Evolutionary conservation across 2,888 invertebrate species (phyloP), one percentile per base, ranked within the genome.

Genomic region (Caenorhabditis uteleia): DNA sequence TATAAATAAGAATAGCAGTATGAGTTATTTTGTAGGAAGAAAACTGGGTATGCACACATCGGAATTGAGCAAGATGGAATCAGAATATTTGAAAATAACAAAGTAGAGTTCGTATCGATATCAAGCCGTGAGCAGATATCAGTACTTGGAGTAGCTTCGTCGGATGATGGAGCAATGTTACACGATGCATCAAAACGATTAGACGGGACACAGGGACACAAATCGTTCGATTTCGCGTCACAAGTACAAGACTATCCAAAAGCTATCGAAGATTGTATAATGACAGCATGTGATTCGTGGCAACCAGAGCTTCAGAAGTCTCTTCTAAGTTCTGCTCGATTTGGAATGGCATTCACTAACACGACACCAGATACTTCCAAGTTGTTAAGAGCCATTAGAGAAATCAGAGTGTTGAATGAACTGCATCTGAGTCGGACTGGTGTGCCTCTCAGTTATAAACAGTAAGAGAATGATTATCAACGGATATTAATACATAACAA

Each of bases 361-460:
- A 56, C 56, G 0, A 50, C 60, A 12, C 60, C 50, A 8, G 74
- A 75, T 29, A 66, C 74, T 0, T 47, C 51, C 8, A 50, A 64
- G 23, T 53, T 75, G 33, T 64, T 72, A 45, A 55, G 43, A 20
- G 67, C 69, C 1, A 51, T 74, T n/a, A 36, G 59, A 34, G 59
- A 56, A 26, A 64, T 75, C 16, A 42, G 75, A 21, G 66, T 72
- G 18, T 48, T 75, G 10, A 74, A 75, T 33, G 74, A 70, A 26
- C 50, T 71, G 2, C 54, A 62, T 26, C 34, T 39, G 27, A 34
- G 49, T 10, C 48, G 68, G 45, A 65, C 62, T 10, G 75, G 71
- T 20, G 62, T 74, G 2, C 71, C 71, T 10, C 29, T 75, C n/a
- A 70, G 66, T 26, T 66, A 70, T 55, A 20, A 53, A 21, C 75